Base-by-base conservation (phyloP, 1,140 invertebrate species). In the Marisa cornuarietis region DNA sequence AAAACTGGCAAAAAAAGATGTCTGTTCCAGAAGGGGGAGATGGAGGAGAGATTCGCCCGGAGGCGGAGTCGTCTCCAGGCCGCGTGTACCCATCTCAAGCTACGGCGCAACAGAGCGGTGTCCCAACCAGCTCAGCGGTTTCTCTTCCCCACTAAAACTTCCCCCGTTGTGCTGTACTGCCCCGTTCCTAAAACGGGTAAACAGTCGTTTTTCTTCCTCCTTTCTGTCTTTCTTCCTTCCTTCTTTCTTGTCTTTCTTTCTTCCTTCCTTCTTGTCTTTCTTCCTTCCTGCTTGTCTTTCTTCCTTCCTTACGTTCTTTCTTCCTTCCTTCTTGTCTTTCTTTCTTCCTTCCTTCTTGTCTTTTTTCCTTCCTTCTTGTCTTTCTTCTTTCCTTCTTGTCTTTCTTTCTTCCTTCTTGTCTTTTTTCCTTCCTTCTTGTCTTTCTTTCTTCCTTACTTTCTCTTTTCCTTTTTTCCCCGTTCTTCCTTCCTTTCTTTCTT, bases 141-240 rank as follows among this genome's bases (percentile, higher is more conserved):
- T 62, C 22, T 76, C 61, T 76, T 76, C 74, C 74, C 74, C 24
- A 76, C 74, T 26, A 76, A 13, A 16, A 42, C 74, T 49, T 65
- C 74, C 8, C 74, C 74, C 24, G 52, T 54, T 20, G 74, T 76
- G 51, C 61, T 76, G 16, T 76, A 65, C 62, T 76, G 74, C 42
- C 74, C 74, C 26, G 42, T 76, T 14, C 74, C 74, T 2, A 76
- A 76, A 22, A 76, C 74, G 0, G 74, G 74, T 65, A 62, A 49
- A 24, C 6, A 7, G 54, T 9, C 22, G 14, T 18, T 73, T 20
- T 73, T 4, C n/a, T 22, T 16, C 6, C 20, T 14, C 20, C 14
- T 11, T 51, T 49, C 71, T 14, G 10, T 31, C 10, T 13, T 71
- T 11, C 69, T 6, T 26, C n/a, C 69, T 31, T 26, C 69, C 18